A percentile compares a stretch with the other conserved stretches of the same genome.
These are phyloP conservation scores for Amphipoea oculea DNA, from an alignment of 2,888 invertebrate species.

Conservation along the genomic window DNA sequence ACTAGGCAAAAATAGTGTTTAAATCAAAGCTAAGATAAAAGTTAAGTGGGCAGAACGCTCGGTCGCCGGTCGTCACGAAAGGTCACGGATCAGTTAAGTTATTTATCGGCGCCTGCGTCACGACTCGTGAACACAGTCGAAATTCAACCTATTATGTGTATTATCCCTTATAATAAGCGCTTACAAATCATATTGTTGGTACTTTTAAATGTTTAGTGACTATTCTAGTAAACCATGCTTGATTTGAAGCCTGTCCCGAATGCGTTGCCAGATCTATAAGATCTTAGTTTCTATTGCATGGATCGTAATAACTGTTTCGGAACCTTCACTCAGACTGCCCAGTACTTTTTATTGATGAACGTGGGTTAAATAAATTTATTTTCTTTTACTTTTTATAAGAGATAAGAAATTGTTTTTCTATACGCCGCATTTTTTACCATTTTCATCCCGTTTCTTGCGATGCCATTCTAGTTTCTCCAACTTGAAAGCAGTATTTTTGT, in stretches of 20 bases:
- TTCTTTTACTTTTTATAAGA: neutral
- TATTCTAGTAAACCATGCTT: neutral
- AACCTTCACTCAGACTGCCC: neutral
- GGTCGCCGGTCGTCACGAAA: slow-evolving; percentile 76
- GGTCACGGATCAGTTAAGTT: slow-evolving; percentile 73
- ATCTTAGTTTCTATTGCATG: neutral
- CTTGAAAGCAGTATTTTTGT: neutral
- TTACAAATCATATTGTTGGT: slow-evolving; percentile 28
- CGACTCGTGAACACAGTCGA: slow-evolving; percentile 69
- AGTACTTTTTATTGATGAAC: neutral
- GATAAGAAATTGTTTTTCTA: neutral
- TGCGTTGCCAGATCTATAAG: neutral
- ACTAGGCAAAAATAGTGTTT: slow-evolving; percentile 71
- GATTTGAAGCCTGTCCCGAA: neutral
- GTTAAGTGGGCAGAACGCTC: slow-evolving; percentile 74
- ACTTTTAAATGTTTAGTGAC: neutral
- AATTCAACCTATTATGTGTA: slow-evolving; percentile 68
- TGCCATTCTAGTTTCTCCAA: neutral
- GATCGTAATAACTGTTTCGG: neutral
- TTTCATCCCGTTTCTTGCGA: neutral
- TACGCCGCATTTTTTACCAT: neutral
- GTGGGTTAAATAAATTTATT: neutral
- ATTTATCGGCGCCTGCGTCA: slow-evolving; percentile 75
- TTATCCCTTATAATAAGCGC: slow-evolving; percentile 52
- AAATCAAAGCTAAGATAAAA: slow-evolving; percentile 73